phyloP scores from a whole-genome alignment of 2,797 vertebrate genomes.

The Arrhamphus sclerolepis region DNA sequence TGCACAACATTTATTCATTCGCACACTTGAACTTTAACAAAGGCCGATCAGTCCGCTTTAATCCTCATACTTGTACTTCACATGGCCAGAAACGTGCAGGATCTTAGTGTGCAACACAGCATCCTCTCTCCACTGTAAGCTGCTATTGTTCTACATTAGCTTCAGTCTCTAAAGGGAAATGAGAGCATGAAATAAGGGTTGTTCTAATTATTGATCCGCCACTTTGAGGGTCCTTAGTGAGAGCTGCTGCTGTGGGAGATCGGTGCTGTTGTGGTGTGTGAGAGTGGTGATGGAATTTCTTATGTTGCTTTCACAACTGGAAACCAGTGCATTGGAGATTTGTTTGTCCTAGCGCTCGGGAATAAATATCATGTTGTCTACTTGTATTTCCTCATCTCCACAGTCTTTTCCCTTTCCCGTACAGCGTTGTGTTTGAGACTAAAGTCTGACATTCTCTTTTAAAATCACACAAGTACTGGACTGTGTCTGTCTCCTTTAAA shows the following conservation, averaged over 20 bases:
- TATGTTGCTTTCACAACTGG: constrained; percentile 49
- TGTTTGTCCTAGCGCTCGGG: constrained; percentile 46
- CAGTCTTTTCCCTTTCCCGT: constrained; percentile 9
- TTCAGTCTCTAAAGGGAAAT: constrained; percentile 66
- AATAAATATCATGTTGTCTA: constrained; percentile 18
- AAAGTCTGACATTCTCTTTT: constrained; percentile 14
- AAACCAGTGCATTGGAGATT: constrained; percentile 48
- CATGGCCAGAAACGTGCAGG: constrained; percentile 31
- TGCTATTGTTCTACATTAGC: constrained; percentile 68
- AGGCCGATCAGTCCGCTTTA: constrained; percentile 13
- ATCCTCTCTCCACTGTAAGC: constrained; percentile 29
- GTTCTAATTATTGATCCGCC: constrained; percentile 78
- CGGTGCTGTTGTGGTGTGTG: constrained; percentile 26
- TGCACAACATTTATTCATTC: background rate
- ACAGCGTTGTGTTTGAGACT: constrained; percentile 17
- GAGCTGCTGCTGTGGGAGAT: constrained; percentile 25
- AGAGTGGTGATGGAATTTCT: constrained; percentile 39
- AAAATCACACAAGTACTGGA: constrained; percentile 7
- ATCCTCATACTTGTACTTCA: constrained; percentile 21
- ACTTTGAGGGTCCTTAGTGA: constrained; percentile 66
- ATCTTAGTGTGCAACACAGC: constrained; percentile 18
- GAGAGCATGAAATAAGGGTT: constrained; percentile 73
- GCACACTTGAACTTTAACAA: background rate
- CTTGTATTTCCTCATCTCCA: too few relatives aligned
- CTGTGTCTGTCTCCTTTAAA: constrained; percentile 8